Conservation (phyloP, 2,888 invertebrate genomes). For the Sarcophaga caerulescens region DNA sequence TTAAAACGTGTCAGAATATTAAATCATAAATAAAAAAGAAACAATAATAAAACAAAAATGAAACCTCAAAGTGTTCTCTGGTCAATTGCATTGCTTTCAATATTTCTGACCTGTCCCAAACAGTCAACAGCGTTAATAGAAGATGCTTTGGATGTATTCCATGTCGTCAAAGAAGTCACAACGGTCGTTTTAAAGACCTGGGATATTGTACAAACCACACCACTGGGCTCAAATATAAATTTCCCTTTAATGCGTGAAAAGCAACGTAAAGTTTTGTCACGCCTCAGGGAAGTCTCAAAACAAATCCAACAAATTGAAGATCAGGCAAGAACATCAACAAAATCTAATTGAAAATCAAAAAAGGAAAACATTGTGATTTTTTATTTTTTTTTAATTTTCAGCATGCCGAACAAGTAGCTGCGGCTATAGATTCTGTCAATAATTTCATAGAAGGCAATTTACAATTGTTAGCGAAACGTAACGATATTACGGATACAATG, state of each 20-base stretch:
- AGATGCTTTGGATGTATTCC: constrained; percentile 84
- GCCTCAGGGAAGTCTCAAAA: constrained; percentile 80
- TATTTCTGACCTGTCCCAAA: constrained; percentile 67
- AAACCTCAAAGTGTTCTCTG: constrained; percentile 15
- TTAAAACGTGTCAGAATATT: background rate
- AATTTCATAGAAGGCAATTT: constrained; percentile 78
- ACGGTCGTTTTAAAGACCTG: constrained; percentile 84
- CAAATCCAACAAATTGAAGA: constrained; percentile 80
- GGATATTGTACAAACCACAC: constrained; percentile 84
- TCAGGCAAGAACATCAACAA: constrained; percentile 72
- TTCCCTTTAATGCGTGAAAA: constrained; percentile 84
- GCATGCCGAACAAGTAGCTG: constrained; percentile 77
- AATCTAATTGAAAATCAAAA: background rate
- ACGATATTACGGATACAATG: constrained; percentile 84
- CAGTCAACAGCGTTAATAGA: constrained; percentile 82
- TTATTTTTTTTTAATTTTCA: constrained; percentile 61
- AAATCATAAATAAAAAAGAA: background rate
- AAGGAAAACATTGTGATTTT: background rate
- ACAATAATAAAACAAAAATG: constrained; percentile 44
- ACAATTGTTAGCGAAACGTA: constrained; percentile 84
- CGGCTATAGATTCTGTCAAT: constrained; percentile 78
- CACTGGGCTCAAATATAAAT: constrained; percentile 82
- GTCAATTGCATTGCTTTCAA: constrained; percentile 26
- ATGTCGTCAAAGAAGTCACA: constrained; percentile 84
- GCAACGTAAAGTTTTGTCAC: constrained; percentile 84